Evolutionary conservation across 2,888 invertebrate species (phyloP), one percentile per base, ranked within the genome.

Genomic region (Drosophila mayaguana): DNA sequence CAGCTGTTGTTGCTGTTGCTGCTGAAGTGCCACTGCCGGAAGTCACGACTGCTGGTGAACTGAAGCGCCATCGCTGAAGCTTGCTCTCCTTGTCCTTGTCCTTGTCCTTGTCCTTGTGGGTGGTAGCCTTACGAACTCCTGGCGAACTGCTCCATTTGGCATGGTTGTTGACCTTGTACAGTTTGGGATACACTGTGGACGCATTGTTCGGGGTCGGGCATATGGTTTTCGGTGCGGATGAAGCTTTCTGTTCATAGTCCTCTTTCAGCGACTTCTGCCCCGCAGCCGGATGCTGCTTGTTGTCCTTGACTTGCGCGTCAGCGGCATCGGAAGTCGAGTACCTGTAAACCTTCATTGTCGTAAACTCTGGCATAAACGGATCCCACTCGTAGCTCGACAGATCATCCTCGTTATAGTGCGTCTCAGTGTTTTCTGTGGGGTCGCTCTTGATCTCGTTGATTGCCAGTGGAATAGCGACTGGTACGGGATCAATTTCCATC

Each of bases 121-220:
- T n/a, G n/a, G n/a, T 16, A 4, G 42, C 3, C 25, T 63, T 73
- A 40, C 43, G 59, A 2, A 2, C 16, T 2, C 9, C 16, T 2
- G 32, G 16, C 14, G 32, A 18, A 2, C n/a, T 56, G 36, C 12
- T 53, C 43, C 34, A 66, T n/a, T 74, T 83, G 18, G 43, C 34
- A 25, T 59, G 60, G 18, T 51, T 56, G 16, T 54, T 56, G 1
- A 67, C 18, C 51, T 86, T 83, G 61, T 61, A 63, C 11, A 69
- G 45, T 1, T 81, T 64, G 3, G 78, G 65, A 46, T 69, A 75
- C 8, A 34, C 22, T 0, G 69, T n/a, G 4, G 68, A 22, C n/a
- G 59, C 7, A 45, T 59, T 72, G 11, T 55, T 28, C 2, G 42
- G 18, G 9, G 56, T 63, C 3, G 42, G 22, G 2, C 73, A 51